Conservation (phyloP, 2,113 vertebrate genomes). For the Podocnemis expansa region DNA sequence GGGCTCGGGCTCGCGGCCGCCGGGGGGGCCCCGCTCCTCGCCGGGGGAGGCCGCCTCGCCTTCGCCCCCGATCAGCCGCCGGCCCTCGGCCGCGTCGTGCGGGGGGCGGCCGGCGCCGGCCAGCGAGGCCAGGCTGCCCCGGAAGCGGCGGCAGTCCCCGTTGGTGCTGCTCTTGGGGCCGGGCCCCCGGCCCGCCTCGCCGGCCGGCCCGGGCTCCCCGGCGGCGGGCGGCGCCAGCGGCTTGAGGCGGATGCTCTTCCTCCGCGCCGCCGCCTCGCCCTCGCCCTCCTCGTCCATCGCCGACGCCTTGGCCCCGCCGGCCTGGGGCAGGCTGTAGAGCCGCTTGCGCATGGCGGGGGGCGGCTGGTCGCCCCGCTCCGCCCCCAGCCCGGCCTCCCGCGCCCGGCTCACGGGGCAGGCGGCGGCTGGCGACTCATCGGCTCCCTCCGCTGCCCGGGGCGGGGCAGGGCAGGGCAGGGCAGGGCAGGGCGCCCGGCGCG, state of each 20-base stretch:
- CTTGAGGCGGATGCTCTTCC: constrained; percentile 94
- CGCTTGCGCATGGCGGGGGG: constrained; percentile 98
- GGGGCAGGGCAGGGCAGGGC: too few species aligned
- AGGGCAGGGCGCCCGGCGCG: too few species aligned
- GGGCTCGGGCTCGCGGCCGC: constrained; percentile 76
- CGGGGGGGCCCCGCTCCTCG: constrained; percentile 81
- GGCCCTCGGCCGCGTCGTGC: constrained; percentile 90
- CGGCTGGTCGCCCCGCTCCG: constrained; percentile 78
- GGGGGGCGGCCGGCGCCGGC: constrained; percentile 91
- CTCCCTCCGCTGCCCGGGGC: too few species aligned
- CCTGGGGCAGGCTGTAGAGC: constrained; percentile 98
- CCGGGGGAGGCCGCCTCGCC: constrained; percentile 86
- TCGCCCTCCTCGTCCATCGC: constrained; percentile 92
- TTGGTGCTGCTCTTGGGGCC: constrained; percentile 92
- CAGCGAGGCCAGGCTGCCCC: constrained; percentile 95
- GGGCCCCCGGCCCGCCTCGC: constrained; percentile 64
- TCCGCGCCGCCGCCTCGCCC: constrained; percentile 89
- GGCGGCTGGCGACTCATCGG: constrained; percentile 37
- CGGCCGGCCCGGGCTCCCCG: constrained; percentile 74
- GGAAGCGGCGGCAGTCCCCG: constrained; percentile 95
- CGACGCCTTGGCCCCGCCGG: constrained; percentile 91
- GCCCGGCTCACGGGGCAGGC: background rate
- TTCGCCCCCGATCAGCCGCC: constrained; percentile 90
- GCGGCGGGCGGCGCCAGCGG: constrained; percentile 87
- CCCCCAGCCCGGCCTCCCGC: background rate